Evolutionary conservation across 1,140 invertebrate genomes (phyloP).

Genomic region (Aporrectodea caliginosa): DNA sequence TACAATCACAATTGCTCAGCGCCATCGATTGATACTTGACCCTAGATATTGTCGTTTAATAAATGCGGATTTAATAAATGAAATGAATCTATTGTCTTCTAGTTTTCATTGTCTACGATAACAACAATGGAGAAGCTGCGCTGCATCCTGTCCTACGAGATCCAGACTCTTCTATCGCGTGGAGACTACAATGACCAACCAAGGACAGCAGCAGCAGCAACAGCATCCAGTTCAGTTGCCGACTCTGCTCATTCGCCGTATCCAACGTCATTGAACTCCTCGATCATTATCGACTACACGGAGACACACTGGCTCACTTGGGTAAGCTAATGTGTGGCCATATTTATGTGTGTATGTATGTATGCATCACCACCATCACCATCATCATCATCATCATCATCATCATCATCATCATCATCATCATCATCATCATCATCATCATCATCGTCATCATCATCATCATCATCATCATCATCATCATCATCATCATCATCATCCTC

Average conservation of each 20-base stretch:
- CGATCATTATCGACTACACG: neutral
- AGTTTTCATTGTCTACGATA: neutral
- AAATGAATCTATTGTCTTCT: neutral
- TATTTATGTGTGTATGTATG: too few relatives aligned
- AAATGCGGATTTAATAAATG: neutral
- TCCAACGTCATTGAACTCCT: neutral
- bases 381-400: constrained; percentile 29
- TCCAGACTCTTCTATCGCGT: neutral
- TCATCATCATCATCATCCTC: constrained; percentile 26
- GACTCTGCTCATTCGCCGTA: neutral
- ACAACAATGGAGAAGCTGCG: neutral
- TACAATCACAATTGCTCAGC: too few relatives aligned
- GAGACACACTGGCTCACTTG: neutral
- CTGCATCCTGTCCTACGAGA: neutral
- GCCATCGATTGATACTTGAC: too few relatives aligned
- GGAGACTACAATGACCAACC: too few relatives aligned
- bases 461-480: constrained; percentile 24
- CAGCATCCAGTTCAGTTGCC: neutral
- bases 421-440: constrained; percentile 19
- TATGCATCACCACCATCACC: neutral
- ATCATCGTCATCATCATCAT: constrained; percentile 25
- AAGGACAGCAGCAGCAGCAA: neutral
- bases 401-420: constrained; percentile 31
- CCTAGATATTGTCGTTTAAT: neutral
- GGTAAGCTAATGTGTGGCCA: too few relatives aligned